phyloP scores from a whole-genome alignment of 2,797 vertebrate species.

The Clarias fuscus region DNA sequence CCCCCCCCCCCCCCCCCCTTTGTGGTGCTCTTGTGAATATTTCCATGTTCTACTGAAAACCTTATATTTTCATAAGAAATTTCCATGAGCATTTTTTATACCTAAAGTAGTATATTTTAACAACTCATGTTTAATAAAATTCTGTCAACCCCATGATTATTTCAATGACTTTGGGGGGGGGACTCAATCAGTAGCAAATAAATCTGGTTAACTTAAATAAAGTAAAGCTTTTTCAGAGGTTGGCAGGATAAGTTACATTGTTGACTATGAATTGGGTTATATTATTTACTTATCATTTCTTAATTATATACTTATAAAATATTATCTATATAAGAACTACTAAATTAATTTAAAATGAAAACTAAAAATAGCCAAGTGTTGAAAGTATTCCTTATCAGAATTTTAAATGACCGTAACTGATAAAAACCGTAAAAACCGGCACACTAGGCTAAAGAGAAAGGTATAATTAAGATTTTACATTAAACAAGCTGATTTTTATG shows the following conservation, averaged over 20 bases:
- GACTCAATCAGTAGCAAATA: background rate
- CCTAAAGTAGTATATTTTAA: constrained; percentile 5
- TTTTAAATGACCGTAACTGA: background rate
- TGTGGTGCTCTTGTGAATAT: constrained; percentile 72
- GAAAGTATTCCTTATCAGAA: background rate
- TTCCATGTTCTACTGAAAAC: constrained; percentile 74
- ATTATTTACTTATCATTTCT: background rate
- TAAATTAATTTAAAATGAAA: background rate
- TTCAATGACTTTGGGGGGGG: background rate
- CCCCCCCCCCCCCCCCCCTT: constrained; percentile 70
- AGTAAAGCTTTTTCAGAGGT: background rate
- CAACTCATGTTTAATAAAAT: constrained; percentile 18
- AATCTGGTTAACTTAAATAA: background rate
- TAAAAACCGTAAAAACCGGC: background rate
- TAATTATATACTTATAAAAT: background rate
- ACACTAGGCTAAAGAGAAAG: constrained; percentile 8
- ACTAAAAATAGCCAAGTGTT: background rate
- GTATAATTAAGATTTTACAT: constrained; percentile 70
- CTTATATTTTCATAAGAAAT: constrained; percentile 59
- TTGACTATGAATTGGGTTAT: background rate
- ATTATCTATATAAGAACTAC: background rate
- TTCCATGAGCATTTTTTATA: constrained; percentile 64
- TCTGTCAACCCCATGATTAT: background rate
- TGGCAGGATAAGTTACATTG: background rate
- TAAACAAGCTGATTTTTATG: constrained; percentile 74